A percentile compares a stretch with the other conserved stretches of the same genome.
phyloP scores from a whole-genome alignment of 2,113 vertebrate species.

The Butorides virescens region DNA sequence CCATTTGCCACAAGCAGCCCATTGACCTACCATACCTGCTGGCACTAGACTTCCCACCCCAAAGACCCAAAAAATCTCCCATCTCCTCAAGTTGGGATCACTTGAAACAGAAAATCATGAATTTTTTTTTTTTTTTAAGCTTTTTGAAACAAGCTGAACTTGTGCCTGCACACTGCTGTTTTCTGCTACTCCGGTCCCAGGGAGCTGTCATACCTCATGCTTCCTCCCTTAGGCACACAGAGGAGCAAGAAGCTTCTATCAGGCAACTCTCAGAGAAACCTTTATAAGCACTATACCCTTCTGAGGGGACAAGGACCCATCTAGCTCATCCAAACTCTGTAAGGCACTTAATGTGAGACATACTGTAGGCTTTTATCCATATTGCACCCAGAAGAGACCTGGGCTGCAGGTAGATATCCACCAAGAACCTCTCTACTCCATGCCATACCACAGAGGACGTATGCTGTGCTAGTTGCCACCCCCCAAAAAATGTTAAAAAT shows the following conservation, averaged over 20 bases:
- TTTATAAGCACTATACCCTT: not conserved
- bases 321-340: not conserved
- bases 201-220: not conserved
- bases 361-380: not conserved
- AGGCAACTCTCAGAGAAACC: not conserved
- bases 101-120: not conserved
- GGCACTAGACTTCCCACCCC: not conserved
- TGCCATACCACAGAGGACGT: not conserved
- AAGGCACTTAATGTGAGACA: not conserved
- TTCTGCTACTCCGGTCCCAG: not conserved
- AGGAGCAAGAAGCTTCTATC: not conserved
- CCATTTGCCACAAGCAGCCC: not conserved
- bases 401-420: not conserved
- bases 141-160: not conserved
- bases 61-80: not conserved
- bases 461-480: fast-evolving
- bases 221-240: not conserved
- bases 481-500: not conserved
- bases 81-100: not conserved
- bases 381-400: not conserved
- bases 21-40: not conserved
- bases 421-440: fast-evolving
- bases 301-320: not conserved
- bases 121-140: not conserved
- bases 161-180: not conserved